Conservation (phyloP, 1,140 invertebrate genomes). For the Magallana gigas region DNA sequence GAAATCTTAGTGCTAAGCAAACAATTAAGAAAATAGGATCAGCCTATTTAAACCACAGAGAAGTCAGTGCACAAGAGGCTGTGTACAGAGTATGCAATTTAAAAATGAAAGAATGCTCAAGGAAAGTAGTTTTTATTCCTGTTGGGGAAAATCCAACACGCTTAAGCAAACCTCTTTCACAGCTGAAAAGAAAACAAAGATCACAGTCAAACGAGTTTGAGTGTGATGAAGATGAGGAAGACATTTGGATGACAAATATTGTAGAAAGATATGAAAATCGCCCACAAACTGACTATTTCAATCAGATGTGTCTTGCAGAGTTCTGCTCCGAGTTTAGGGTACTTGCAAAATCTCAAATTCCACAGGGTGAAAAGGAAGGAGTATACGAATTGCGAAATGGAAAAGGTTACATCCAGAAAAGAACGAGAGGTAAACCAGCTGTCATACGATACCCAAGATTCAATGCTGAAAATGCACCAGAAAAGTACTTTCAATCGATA, state of each 20-base stretch:
- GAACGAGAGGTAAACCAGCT: not conserved
- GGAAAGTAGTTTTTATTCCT: conserved; percentile 53
- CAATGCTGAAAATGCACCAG: too few species aligned
- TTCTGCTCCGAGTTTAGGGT: conserved; percentile 31
- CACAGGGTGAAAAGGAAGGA: not conserved
- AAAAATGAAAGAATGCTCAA: conserved; percentile 50
- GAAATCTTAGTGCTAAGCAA: conserved; percentile 45
- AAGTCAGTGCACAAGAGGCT: conserved; percentile 57
- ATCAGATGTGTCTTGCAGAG: conserved; percentile 40
- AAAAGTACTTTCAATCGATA: too few species aligned
- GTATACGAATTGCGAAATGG: conserved; percentile 11
- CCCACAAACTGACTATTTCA: not conserved
- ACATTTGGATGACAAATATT: not conserved
- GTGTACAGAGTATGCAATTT: conserved; percentile 52
- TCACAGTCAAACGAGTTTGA: not conserved
- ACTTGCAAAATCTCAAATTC: not conserved
- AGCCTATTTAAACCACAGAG: conserved; percentile 47
- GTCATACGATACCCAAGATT: too few species aligned
- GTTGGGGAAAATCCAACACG: conserved; percentile 20
- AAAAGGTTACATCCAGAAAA: conserved; percentile 40
- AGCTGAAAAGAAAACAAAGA: not conserved
- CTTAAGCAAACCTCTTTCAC: conserved; percentile 18
- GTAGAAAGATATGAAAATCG: conserved; percentile 34
- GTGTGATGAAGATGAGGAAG: not conserved
- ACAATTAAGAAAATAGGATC: conserved; percentile 46